Conservation (phyloP, 2,888 invertebrate genomes). For the Protophormia terraenovae region DNA sequence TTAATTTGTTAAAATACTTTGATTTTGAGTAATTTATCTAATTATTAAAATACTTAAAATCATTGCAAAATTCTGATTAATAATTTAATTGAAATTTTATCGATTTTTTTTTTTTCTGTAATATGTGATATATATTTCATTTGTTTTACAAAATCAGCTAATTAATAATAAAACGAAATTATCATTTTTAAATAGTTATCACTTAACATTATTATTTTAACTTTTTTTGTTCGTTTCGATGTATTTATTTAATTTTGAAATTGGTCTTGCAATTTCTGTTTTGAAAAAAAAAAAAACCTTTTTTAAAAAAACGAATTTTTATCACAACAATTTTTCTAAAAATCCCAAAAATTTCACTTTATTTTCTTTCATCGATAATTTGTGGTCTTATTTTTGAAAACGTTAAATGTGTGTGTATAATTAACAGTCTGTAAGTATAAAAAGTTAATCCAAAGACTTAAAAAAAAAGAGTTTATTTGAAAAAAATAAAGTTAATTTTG, state of each 20-base stretch:
- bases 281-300: background rate
- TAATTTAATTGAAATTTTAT: too few species aligned
- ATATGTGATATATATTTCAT: background rate
- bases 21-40: too few species aligned
- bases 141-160: background rate
- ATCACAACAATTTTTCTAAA: conserved; percentile 57
- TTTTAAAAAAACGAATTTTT: conserved; percentile 19
- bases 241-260: background rate
- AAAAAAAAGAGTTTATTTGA: conserved; percentile 7
- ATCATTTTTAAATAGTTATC: conserved; percentile 46
- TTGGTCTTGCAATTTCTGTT: background rate
- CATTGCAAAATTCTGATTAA: too few species aligned
- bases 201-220: conserved; percentile 45
- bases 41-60: too few species aligned
- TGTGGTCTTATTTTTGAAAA: conserved; percentile 53
- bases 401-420: conserved; percentile 54
- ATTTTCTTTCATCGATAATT: conserved; percentile 64
- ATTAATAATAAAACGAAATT: background rate
- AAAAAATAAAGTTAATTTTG: conserved; percentile 20
- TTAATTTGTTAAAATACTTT: too few species aligned
- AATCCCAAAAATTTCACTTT: conserved; percentile 61
- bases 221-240: conserved; percentile 7
- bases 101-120: too few species aligned
- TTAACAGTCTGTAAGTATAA: conserved; percentile 67
- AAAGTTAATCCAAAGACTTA: conserved; percentile 31